A percentile compares a stretch with the other conserved stretches of the same genome.
phyloP scores from a whole-genome alignment of 2,797 vertebrate genomes.

The Lithobates sylvaticus region DNA sequence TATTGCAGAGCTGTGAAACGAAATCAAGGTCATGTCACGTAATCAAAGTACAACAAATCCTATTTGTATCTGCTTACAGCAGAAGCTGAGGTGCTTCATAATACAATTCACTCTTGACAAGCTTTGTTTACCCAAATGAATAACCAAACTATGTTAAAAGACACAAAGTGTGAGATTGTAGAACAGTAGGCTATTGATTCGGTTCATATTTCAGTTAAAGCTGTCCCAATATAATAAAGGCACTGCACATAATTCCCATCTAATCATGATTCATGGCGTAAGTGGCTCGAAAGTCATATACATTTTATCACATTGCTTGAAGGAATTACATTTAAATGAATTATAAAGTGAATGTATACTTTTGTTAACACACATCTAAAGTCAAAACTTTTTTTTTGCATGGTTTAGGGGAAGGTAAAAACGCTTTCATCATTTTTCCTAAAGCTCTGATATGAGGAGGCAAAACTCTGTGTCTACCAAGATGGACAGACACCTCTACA shows the following conservation, averaged over 20 bases:
- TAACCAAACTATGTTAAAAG: constrained; percentile 19
- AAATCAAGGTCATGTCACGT: constrained; percentile 15
- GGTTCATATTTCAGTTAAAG: constrained; percentile 49
- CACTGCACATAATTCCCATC: constrained; percentile 17
- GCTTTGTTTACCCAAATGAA: constrained; percentile 38
- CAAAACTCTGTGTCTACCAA: too few relatives aligned
- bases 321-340: constrained; percentile 3
- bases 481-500: too few relatives aligned
- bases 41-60: background rate
- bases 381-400: too few relatives aligned
- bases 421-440: too few relatives aligned
- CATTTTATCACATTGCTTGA: constrained; percentile 3
- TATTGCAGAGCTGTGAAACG: background rate
- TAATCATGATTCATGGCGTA: constrained; percentile 34
- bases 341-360: constrained; percentile 14
- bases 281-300: constrained; percentile 21
- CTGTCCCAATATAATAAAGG: constrained; percentile 36
- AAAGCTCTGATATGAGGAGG: too few relatives aligned
- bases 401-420: too few relatives aligned
- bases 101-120: constrained; percentile 14
- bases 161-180: constrained; percentile 40
- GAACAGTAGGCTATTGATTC: constrained; percentile 26
- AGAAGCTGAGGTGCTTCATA: background rate
- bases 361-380: background rate
- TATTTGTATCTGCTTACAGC: constrained; percentile 18